Conservation (phyloP, 1,140 invertebrate species). For the Cataglyphis hispanica region DNA sequence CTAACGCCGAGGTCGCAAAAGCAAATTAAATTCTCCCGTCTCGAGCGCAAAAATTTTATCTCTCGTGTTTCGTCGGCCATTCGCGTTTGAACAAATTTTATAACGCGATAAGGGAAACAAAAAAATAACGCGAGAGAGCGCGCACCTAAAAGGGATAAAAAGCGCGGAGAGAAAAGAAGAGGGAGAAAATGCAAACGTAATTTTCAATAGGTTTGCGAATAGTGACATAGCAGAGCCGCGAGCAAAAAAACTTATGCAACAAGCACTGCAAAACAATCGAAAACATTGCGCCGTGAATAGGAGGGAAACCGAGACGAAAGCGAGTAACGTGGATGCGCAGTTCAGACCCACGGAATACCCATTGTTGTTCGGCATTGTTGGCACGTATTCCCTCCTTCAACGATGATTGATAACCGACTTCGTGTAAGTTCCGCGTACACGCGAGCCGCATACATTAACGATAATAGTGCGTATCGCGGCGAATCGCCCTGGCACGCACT, state of each 20-base stretch:
- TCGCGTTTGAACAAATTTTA: constrained; percentile 42
- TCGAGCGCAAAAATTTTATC: constrained; percentile 27
- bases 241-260: constrained; percentile 46
- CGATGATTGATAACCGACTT: constrained; percentile 62
- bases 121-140: background rate
- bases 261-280: constrained; percentile 31
- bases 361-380: constrained; percentile 60
- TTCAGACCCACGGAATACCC: constrained; percentile 24
- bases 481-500: constrained; percentile 39
- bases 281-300: constrained; percentile 44
- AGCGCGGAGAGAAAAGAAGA: background rate
- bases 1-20: constrained; percentile 20
- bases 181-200: constrained; percentile 23
- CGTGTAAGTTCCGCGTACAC: constrained; percentile 51
- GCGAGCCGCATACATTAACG: constrained; percentile 57
- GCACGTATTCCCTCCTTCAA: constrained; percentile 59
- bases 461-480: constrained; percentile 60
- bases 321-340: constrained; percentile 35
- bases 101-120: constrained; percentile 19
- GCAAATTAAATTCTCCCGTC: constrained; percentile 47
- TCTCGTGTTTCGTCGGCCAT: background rate
- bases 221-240: background rate
- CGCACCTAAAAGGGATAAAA: background rate
- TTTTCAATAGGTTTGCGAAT: constrained; percentile 52
- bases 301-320: constrained; percentile 19